A percentile compares a stretch with the other conserved stretches of the same genome.
These are phyloP conservation scores for Salvator merianae DNA, from an alignment of 2,113 vertebrate genomes.

Conservation along the genomic window DNA sequence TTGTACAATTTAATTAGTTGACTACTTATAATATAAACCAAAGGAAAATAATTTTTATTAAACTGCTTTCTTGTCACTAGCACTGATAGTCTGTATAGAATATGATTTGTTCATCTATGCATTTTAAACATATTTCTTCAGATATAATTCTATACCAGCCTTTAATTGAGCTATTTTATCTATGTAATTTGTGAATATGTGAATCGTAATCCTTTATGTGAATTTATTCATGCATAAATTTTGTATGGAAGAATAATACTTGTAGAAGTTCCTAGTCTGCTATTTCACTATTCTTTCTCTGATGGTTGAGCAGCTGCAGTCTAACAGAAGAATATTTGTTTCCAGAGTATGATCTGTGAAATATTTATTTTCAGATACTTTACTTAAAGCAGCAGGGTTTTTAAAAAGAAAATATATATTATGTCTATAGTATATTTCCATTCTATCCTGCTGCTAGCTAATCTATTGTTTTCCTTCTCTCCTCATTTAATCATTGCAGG, in stretches of 20 bases:
- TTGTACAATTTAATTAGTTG: conserved; percentile 9
- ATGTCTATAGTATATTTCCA: conserved; percentile 35
- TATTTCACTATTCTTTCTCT: conserved; percentile 26
- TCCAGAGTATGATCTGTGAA: conserved; percentile 43
- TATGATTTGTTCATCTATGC: background rate
- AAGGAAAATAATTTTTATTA: conserved; percentile 37
- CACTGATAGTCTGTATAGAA: conserved; percentile 11
- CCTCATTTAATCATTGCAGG: conserved; percentile 40
- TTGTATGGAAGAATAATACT: conserved; percentile 55
- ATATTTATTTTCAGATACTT: conserved; percentile 46
- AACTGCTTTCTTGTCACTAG: conserved; percentile 9
- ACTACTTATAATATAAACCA: conserved; percentile 16
- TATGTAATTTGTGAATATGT: conserved; percentile 44
- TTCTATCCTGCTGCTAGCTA: conserved; percentile 51
- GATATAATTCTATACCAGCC: conserved; percentile 37
- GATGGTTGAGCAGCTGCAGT: conserved; percentile 53
- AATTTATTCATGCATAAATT: conserved; percentile 57
- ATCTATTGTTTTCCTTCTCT: conserved; percentile 24
- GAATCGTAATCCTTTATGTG: conserved; percentile 42
- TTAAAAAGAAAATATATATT: conserved; percentile 52
- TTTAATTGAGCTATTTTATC: conserved; percentile 21
- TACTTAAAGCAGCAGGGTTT: conserved; percentile 40
- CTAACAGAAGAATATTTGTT: conserved; percentile 53
- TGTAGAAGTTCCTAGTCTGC: conserved; percentile 35
- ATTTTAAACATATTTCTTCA: conserved; percentile 29